Percentiles rank a stretch among this genome's conserved stretches.
phyloP scores from a whole-genome alignment of 2,888 invertebrate genomes.

The Drosophila anceps region DNA sequence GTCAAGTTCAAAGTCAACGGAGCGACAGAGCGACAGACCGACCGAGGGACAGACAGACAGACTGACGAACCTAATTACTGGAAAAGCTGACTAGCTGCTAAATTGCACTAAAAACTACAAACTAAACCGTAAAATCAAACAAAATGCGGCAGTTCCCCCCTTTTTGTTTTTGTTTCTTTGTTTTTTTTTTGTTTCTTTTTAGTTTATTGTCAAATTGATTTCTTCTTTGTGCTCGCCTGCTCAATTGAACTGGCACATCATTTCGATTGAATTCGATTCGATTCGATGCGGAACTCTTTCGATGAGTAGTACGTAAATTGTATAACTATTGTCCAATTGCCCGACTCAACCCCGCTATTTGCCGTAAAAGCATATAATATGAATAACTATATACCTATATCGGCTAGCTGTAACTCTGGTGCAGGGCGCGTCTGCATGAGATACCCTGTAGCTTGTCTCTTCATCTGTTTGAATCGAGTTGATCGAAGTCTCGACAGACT shows the following conservation, averaged over 20 bases:
- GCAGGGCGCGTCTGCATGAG: too few species aligned
- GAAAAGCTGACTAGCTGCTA: constrained; percentile 15
- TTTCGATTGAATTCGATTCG: constrained; percentile 32
- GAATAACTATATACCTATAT: neutral
- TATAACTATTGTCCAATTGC: constrained; percentile 24
- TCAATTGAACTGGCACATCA: constrained; percentile 40
- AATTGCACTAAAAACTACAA: constrained; percentile 15
- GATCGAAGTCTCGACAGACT: too few species aligned
- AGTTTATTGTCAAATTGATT: constrained; percentile 20
- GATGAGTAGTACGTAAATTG: constrained; percentile 34
- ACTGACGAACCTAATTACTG: constrained; percentile 12
- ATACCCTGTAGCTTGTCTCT: too few species aligned
- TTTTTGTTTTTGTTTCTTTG: neutral
- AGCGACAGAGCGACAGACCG: neutral
- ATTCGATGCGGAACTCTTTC: constrained; percentile 46
- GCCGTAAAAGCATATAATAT: neutral
- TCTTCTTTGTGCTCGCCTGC: constrained; percentile 16
- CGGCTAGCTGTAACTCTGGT: neutral
- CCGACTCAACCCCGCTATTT: neutral
- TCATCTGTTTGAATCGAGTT: too few species aligned
- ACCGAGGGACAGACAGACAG: neutral
- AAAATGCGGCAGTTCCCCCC: constrained; percentile 2
- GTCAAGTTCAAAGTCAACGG: constrained; percentile 62
- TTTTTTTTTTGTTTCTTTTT: neutral
- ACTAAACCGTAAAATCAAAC: constrained; percentile 27